Evolutionary conservation across 2,113 vertebrate genomes (phyloP).

Genomic region (Etheostoma cragini): DNA sequence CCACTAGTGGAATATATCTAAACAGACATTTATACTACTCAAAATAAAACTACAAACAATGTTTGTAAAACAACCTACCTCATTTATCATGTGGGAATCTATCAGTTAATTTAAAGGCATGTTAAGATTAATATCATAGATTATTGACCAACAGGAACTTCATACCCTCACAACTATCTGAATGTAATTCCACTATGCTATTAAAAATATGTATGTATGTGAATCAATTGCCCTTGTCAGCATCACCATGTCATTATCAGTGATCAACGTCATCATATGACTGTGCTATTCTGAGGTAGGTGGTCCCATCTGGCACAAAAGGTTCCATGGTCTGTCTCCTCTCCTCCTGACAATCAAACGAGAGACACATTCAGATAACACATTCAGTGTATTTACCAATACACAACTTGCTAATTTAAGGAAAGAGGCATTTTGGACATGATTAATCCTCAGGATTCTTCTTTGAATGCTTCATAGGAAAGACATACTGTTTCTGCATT

Average conservation of each 20-base stretch:
- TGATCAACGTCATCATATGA: background rate
- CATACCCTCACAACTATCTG: background rate
- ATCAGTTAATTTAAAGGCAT: background rate
- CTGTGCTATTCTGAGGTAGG: background rate
- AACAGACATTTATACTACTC: too few relatives aligned
- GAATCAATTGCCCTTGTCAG: background rate
- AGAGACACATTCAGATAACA: background rate
- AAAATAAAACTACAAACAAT: background rate
- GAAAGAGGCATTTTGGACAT: background rate
- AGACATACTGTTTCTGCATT: background rate
- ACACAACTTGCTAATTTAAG: background rate
- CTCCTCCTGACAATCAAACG: background rate
- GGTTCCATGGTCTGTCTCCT: constrained; percentile 1
- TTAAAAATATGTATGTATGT: background rate
- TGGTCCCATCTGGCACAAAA: background rate
- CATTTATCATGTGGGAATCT: background rate
- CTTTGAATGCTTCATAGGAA: background rate
- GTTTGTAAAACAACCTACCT: background rate
- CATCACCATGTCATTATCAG: background rate
- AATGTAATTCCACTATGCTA: too few relatives aligned
- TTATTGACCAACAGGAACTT: background rate
- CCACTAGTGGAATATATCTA: background rate
- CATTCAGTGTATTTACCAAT: background rate
- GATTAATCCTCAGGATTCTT: background rate
- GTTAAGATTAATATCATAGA: background rate